Percentiles rank a stretch among this genome's conserved stretches.
Conservation (phyloP, 2,888 invertebrate genomes). For the Cecidostiba fungosa region DNA sequence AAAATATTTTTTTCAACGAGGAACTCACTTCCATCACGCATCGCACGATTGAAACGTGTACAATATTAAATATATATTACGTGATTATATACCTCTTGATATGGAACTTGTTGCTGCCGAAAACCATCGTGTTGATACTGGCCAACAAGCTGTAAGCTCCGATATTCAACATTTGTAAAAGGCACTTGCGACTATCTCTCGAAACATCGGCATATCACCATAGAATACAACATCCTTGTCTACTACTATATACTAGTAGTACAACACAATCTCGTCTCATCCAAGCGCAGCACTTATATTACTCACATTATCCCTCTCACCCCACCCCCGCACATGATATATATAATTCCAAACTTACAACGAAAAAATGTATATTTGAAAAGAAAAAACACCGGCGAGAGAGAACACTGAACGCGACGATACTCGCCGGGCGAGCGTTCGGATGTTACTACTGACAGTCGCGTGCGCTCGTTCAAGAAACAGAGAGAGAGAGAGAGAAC, state of each 20-base stretch:
- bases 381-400: not conserved
- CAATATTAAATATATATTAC: too few species aligned
- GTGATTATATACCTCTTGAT: conserved; percentile 83
- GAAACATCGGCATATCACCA: conserved; percentile 18
- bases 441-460: conserved; percentile 28
- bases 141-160: conserved; percentile 70
- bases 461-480: conserved; percentile 4
- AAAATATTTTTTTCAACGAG: conserved; percentile 4
- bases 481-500: not conserved
- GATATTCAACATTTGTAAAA: conserved; percentile 74
- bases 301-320: too few species aligned
- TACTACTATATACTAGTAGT: not conserved
- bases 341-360: not conserved
- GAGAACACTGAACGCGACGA: not conserved
- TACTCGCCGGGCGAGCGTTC: conserved; percentile 3
- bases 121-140: conserved; percentile 78
- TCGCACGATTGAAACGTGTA: not conserved
- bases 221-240: not conserved
- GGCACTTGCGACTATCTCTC: conserved; percentile 33
- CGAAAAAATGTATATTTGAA: not conserved
- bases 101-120: conserved; percentile 82
- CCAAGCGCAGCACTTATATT: not conserved
- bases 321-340: too few species aligned
- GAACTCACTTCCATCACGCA: not conserved
- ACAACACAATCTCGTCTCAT: not conserved